Evolutionary conservation across 2,113 vertebrate genomes (phyloP).

Genomic region (Seriola aureovittata): DNA sequence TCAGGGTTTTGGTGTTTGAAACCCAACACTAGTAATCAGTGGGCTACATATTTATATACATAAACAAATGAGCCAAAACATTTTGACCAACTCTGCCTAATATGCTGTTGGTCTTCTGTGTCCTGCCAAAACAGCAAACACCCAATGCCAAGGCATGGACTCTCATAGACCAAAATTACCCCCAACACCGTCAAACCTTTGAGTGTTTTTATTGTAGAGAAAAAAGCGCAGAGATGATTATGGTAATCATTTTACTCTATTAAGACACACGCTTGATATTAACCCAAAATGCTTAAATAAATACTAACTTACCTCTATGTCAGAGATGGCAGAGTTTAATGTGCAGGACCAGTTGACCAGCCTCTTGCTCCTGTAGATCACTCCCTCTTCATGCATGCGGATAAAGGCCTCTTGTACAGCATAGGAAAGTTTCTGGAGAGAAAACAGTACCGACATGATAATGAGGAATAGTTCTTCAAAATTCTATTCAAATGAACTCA

Average conservation of each 20-base stretch:
- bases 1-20: not conserved
- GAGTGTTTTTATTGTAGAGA: not conserved
- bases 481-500: not conserved
- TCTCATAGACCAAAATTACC: no score
- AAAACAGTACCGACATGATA: not conserved
- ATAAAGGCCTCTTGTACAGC: conserved; percentile 92
- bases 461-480: not conserved
- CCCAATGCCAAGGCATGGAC: no score
- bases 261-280: not conserved
- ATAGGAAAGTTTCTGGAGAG: conserved; percentile 89
- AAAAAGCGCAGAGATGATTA: not conserved
- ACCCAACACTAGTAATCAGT: not conserved
- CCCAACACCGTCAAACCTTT: not conserved
- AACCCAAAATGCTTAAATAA: not conserved
- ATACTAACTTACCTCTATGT: conserved; percentile 88
- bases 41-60: not conserved
- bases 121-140: no score
- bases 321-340: conserved; percentile 94
- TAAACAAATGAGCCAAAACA: not conserved
- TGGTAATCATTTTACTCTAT: not conserved
- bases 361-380: conserved; percentile 93
- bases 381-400: conserved; percentile 89
- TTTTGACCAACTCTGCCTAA: not conserved
- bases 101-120: no score
- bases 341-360: conserved; percentile 96